Conservation (phyloP, 2,113 vertebrate genomes). For the Sakesphorus luctuosus region DNA sequence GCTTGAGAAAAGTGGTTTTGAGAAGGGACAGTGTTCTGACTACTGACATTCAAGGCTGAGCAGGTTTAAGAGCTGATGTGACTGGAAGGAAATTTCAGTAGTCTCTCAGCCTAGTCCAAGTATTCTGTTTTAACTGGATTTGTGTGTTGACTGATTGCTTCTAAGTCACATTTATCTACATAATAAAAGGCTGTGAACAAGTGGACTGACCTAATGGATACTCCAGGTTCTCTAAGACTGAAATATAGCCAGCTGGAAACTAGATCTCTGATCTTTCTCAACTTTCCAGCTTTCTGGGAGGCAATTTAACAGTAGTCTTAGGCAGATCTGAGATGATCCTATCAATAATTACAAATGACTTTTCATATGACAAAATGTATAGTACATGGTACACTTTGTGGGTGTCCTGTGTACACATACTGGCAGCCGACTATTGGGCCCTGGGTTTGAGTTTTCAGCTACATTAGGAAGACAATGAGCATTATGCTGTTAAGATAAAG, state of each 20-base stretch:
- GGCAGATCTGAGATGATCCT: background rate
- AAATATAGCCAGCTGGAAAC: background rate
- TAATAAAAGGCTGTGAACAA: background rate
- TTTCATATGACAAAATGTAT: background rate
- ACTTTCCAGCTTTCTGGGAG: background rate
- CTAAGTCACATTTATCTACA: background rate
- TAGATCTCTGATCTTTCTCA: background rate
- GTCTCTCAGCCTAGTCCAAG: background rate
- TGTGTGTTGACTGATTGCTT: background rate
- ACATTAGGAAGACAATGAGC: background rate
- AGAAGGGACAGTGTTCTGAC: background rate
- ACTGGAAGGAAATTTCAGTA: background rate
- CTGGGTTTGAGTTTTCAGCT: background rate
- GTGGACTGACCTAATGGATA: too few relatives aligned
- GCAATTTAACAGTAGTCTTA: background rate
- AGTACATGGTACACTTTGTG: background rate
- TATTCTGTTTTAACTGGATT: background rate
- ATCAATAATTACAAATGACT: background rate
- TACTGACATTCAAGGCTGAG: background rate
- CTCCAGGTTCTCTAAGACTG: background rate
- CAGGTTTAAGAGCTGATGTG: background rate
- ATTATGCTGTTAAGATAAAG: background rate
- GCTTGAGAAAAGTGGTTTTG: background rate
- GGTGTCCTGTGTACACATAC: fast-evolving
- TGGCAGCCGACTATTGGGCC: background rate